These are phyloP conservation scores for Zygothrica quintamaculata DNA, from an alignment of 2,888 invertebrate genomes.

Conservation along the genomic window DNA sequence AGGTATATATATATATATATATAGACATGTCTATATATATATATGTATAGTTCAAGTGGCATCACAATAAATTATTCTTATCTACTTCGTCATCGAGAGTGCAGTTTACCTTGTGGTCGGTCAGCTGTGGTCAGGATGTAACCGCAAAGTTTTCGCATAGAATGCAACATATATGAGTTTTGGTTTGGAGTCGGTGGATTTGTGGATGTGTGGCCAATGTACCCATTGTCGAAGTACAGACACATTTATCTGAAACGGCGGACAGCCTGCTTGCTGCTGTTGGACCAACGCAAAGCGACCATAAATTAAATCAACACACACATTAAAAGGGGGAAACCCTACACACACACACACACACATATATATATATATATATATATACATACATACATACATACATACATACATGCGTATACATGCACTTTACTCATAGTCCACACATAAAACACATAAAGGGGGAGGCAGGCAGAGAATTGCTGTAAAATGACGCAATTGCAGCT, in stretches of 20 bases:
- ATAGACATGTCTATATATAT: too few species aligned
- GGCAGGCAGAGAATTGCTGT: slow-evolving; percentile 11
- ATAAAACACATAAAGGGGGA: not conserved
- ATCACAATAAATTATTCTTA: slow-evolving; percentile 79
- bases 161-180: slow-evolving; percentile 55
- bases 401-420: too few species aligned
- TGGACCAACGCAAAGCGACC: slow-evolving; percentile 59
- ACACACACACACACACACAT: not conserved
- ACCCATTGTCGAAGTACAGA: slow-evolving; percentile 71
- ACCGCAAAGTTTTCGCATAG: slow-evolving; percentile 65
- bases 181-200: slow-evolving; percentile 10
- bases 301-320: slow-evolving; percentile 74
- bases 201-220: slow-evolving; percentile 39
- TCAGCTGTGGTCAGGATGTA: slow-evolving; percentile 66
- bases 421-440: too few species aligned
- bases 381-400: too few species aligned
- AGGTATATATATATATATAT: too few species aligned
- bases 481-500: slow-evolving; percentile 51
- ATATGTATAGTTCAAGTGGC: slow-evolving; percentile 65
- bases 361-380: too few species aligned
- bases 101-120: slow-evolving; percentile 73
- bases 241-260: slow-evolving; percentile 74
- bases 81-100: slow-evolving; percentile 76
- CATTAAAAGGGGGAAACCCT: slow-evolving; percentile 18
- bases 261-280: slow-evolving; percentile 36